Conservation (phyloP, 2,888 invertebrate genomes). For the Monoplex corrugatus region DNA sequence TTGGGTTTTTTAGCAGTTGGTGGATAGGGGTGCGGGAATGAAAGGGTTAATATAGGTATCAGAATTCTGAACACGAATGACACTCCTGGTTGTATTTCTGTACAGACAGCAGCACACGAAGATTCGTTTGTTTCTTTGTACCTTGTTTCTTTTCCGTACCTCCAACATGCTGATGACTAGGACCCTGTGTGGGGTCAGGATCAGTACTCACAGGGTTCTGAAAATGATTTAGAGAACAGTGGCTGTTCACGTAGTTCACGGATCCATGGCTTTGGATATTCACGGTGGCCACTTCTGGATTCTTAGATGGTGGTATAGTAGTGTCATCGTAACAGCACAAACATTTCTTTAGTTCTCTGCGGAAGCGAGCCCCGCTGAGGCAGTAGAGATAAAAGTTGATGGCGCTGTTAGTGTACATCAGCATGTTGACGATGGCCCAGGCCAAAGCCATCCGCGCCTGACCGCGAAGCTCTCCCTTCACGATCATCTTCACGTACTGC, state of each 20-base stretch:
- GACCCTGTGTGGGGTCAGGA: neutral
- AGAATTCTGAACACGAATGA: neutral
- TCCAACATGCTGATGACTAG: neutral
- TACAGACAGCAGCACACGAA: neutral
- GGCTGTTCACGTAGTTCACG: neutral
- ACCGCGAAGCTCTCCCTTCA: neutral
- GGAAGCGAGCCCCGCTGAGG: slow-evolving; percentile 52
- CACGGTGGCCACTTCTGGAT: neutral
- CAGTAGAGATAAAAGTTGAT: slow-evolving; percentile 59
- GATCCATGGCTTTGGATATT: neutral
- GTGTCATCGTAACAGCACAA: slow-evolving; percentile 39
- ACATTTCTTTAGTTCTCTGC: slow-evolving; percentile 48
- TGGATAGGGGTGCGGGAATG: no score
- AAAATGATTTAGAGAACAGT: neutral
- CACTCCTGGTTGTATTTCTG: neutral
- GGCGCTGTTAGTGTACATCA: slow-evolving; percentile 57
- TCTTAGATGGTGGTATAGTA: neutral
- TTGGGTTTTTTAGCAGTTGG: no score
- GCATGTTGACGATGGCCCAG: slow-evolving; percentile 55
- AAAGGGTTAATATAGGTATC: no score
- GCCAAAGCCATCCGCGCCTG: slow-evolving; percentile 35
- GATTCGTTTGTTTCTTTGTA: neutral
- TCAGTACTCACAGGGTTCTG: neutral
- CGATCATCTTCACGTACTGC: neutral
- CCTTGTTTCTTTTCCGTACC: neutral